phyloP scores from a whole-genome alignment of 2,113 vertebrate genomes.

The Cinclus mexicanus region DNA sequence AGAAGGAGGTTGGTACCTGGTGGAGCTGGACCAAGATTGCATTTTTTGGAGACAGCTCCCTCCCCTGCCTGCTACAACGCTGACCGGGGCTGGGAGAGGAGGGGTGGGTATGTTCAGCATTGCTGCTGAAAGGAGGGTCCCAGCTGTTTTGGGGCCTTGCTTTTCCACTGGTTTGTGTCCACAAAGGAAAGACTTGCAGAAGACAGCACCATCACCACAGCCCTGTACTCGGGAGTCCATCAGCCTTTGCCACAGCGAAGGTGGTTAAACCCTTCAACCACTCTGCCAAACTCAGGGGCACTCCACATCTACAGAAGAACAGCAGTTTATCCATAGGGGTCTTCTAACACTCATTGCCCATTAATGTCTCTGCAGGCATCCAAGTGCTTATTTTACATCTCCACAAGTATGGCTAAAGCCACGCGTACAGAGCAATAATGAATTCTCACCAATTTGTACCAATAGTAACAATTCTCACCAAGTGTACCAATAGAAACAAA shows the following conservation, averaged over 20 bases:
- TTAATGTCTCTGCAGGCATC: background rate
- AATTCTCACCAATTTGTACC: background rate
- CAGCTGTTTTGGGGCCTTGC: background rate
- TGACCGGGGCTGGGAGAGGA: background rate
- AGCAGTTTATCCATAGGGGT: no score
- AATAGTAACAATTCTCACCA: no score
- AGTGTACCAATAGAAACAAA: background rate
- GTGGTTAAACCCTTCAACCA: background rate
- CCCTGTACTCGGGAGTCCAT: no score
- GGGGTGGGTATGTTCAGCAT: background rate
- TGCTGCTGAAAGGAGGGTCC: background rate
- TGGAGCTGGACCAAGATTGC: background rate
- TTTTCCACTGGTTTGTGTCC: background rate
- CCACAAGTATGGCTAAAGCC: background rate
- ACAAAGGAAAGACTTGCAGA: background rate
- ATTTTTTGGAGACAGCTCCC: background rate
- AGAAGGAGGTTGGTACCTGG: background rate
- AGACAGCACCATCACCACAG: background rate
- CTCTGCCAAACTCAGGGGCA: background rate
- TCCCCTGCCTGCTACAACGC: fast-evolving
- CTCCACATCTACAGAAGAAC: background rate
- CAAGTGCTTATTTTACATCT: background rate
- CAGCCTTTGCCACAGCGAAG: background rate
- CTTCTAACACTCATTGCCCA: background rate
- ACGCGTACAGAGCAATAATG: background rate